Base-by-base conservation (phyloP, 1,140 invertebrate genomes). In the Solenopsis fugax region DNA sequence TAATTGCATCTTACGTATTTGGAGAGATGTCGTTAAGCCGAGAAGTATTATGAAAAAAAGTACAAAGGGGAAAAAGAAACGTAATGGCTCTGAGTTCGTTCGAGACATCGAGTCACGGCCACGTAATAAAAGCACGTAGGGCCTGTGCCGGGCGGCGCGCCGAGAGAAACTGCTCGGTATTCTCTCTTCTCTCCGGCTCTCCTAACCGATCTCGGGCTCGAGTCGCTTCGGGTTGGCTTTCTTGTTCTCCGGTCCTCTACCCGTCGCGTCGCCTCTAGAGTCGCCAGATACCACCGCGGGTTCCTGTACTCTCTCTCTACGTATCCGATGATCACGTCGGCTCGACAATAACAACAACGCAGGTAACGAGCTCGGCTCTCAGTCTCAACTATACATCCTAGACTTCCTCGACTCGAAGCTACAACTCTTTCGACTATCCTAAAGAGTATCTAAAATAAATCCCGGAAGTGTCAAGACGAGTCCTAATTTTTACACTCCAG, bases 51-150 rank as follows among this genome's bases (percentile, higher is more conserved):
- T 73, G 41, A 82, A 82, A 82, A 82, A 82, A 82, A 73, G 67
- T 24, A 48, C 45, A 41, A 13, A n/a, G 37, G 18, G 7, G 34
- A 16, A 82, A 58, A 82, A 82, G 67, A 82, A 82, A 73, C 69
- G 37, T 82, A 82, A 82, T 82, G 69, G 80, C 67, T 78, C 7
- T 13, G 88, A 88, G 87, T 77, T 65, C 81, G 85, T 89, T 77
- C 87, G 72, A 82, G 88, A 84, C 82, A 91, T 91, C 87, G 89
- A 87, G 86, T 77, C 89, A 73, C 82, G 82, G 80, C 87, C 91
- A 86, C 77, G 87, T 90, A 92, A 93, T 93, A 93, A 93, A 93
- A 93, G 93, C 93, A 94, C 92, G 92, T 93, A 92, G 92, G 90
- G 88, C 76, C 91, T 50, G 93, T 80, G 90, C n/a, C n/a, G n/a